Evolutionary conservation across 2,888 invertebrate species (phyloP).

Genomic region (Erebia epiphron): DNA sequence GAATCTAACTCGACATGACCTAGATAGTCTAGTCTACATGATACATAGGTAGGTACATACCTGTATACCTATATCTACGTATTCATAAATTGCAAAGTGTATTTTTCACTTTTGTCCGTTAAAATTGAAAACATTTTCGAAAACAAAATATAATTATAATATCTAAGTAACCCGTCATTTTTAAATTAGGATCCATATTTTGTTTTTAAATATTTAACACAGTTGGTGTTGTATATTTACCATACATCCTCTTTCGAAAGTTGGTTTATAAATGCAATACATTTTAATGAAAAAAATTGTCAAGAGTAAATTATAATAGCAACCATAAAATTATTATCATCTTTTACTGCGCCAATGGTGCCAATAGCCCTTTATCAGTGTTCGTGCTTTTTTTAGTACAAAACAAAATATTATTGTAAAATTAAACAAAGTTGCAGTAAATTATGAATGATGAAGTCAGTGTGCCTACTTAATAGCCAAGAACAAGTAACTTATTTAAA

Average conservation of each 20-base stretch:
- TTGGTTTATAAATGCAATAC: neutral
- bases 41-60: neutral
- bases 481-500: conserved; percentile 7
- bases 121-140: neutral
- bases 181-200: no score
- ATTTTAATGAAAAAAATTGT: conserved; percentile 6
- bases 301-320: conserved; percentile 5
- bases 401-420: conserved; percentile 22
- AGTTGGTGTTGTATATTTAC: no score
- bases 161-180: no score
- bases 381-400: conserved; percentile 14
- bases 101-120: neutral
- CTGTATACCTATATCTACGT: neutral
- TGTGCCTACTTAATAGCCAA: neutral
- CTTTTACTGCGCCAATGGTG: conserved; percentile 14
- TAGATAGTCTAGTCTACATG: conserved; percentile 15
- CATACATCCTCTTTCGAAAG: no score
- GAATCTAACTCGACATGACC: conserved; percentile 19
- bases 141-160: no score
- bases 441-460: neutral
- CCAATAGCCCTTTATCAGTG: conserved; percentile 35
- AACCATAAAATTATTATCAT: conserved; percentile 11
- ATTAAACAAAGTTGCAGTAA: conserved; percentile 18
- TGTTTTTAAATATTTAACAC: no score
- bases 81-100: neutral